phyloP scores from a whole-genome alignment of 64 coral and sea anemone genomes.

The Stichodactyla helianthus region DNA sequence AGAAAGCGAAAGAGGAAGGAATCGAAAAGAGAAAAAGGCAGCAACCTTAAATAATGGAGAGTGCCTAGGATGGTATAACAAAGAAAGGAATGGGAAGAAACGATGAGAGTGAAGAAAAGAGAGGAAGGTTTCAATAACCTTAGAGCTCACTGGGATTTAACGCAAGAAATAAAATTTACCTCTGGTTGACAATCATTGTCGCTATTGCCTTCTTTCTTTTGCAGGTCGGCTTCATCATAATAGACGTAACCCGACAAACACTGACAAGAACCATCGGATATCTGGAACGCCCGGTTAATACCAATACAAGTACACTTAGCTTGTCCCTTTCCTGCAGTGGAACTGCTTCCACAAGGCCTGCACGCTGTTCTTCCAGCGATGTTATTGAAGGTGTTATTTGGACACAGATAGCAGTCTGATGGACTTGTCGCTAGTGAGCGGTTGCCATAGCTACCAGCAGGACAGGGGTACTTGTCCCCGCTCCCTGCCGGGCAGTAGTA shows the following conservation, averaged over 20 bases:
- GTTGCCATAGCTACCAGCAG: slow-evolving; percentile 78
- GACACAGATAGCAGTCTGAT: slow-evolving; percentile 74
- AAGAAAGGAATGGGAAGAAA: too few relatives aligned
- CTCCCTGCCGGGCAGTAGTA: slow-evolving; percentile 67
- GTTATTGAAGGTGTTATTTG: slow-evolving; percentile 62
- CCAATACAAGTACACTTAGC: slow-evolving; percentile 71
- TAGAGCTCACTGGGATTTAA: neutral
- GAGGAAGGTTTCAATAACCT: too few relatives aligned
- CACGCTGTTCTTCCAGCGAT: slow-evolving; percentile 64
- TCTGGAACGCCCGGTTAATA: slow-evolving; percentile 74
- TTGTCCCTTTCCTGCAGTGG: slow-evolving; percentile 48
- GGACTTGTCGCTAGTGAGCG: slow-evolving; percentile 52
- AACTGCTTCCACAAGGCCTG: slow-evolving; percentile 86
- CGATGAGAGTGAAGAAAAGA: neutral
- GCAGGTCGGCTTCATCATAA: slow-evolving; percentile 55
- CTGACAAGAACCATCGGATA: slow-evolving; percentile 78
- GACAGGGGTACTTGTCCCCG: slow-evolving; percentile 51
- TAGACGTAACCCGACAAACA: slow-evolving; percentile 79
- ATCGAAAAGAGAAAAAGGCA: too few relatives aligned
- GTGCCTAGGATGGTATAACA: too few relatives aligned
- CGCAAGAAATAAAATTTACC: slow-evolving; percentile 26
- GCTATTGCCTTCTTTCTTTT: slow-evolving; percentile 79
- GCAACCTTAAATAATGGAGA: too few relatives aligned
- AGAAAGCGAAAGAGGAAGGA: too few relatives aligned
- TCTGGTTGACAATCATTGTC: slow-evolving; percentile 77